Evolutionary conservation across 2,797 vertebrate genomes (phyloP).

Genomic region (Pelodytes ibericus): DNA sequence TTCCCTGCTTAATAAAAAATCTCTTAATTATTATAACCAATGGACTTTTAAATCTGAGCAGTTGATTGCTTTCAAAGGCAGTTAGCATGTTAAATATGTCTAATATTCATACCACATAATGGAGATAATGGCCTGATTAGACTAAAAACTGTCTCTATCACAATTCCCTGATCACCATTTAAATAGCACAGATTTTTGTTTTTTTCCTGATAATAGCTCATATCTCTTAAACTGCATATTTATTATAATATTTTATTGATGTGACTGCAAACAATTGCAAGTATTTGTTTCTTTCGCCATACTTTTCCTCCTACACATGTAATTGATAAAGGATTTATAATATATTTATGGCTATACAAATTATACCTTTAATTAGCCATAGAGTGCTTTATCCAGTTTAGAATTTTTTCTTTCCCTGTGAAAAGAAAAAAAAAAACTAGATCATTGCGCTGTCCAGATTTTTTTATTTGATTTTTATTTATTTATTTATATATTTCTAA

Average conservation of each 20-base stretch:
- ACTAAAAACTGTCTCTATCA: background rate
- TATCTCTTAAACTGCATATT: background rate
- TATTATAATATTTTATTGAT: background rate
- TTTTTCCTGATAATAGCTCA: conserved; percentile 18
- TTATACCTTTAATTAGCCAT: too few species aligned
- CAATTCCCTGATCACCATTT: conserved; percentile 33
- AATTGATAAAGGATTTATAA: too few species aligned
- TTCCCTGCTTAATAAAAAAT: conserved; percentile 47
- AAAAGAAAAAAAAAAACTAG: too few species aligned
- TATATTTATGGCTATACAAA: too few species aligned
- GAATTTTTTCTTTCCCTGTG: too few species aligned
- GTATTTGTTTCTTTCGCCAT: background rate
- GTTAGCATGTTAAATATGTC: conserved; percentile 48
- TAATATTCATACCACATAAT: conserved; percentile 36
- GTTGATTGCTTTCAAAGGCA: conserved; percentile 34
- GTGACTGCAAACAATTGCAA: background rate
- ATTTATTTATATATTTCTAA: too few species aligned
- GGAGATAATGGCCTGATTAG: conserved; percentile 35
- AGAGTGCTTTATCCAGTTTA: too few species aligned
- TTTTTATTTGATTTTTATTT: too few species aligned
- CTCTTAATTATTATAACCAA: conserved; percentile 44
- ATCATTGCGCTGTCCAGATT: too few species aligned
- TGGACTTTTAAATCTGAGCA: conserved; percentile 29
- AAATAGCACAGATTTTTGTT: conserved; percentile 9
- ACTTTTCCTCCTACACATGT: background rate